Percentiles rank a stretch among this genome's conserved stretches.
Conservation (phyloP, 2,113 vertebrate species). For the Takifugu bimaculatus region DNA sequence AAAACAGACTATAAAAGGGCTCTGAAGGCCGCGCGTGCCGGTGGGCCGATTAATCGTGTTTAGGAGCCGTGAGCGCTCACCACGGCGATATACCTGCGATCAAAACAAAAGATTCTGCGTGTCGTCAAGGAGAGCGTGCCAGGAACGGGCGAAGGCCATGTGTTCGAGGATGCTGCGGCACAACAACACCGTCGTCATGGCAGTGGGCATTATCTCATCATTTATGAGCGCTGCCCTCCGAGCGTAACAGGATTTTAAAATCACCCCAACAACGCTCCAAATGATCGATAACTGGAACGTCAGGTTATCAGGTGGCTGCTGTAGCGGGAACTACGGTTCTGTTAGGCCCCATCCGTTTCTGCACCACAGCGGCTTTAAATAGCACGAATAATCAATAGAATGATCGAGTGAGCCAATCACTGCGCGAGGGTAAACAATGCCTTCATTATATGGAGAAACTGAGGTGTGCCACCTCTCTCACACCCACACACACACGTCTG, state of each 20-base stretch:
- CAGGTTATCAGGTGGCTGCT: not conserved
- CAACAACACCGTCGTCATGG: slow-evolving; percentile 34
- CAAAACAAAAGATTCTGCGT: too few relatives aligned
- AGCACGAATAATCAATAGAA: slow-evolving; percentile 29
- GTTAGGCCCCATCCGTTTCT: slow-evolving; percentile 5
- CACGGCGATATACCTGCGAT: too few relatives aligned
- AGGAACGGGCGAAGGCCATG: slow-evolving; percentile 4
- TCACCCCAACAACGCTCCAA: not conserved
- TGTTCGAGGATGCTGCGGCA: slow-evolving; percentile 13
- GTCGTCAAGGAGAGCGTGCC: slow-evolving; percentile 13
- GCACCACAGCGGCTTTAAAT: slow-evolving; percentile 21
- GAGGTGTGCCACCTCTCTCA: not conserved
- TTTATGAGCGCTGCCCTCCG: not conserved
- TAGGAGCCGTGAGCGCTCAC: too few relatives aligned
- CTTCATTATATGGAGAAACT: slow-evolving; percentile 20
- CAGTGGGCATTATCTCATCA: slow-evolving; percentile 3
- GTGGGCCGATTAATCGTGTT: too few relatives aligned
- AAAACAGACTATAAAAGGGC: too few relatives aligned
- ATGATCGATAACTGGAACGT: not conserved
- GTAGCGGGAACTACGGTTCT: slow-evolving; percentile 8
- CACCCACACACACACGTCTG: not conserved
- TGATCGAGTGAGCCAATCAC: slow-evolving; percentile 18
- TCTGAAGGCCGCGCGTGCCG: too few relatives aligned
- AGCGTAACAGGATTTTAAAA: slow-evolving; percentile 5
- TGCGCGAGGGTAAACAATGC: slow-evolving; percentile 9